Evolutionary conservation across 2,888 invertebrate genomes (phyloP).

Genomic region (Caradrina kadenii): DNA sequence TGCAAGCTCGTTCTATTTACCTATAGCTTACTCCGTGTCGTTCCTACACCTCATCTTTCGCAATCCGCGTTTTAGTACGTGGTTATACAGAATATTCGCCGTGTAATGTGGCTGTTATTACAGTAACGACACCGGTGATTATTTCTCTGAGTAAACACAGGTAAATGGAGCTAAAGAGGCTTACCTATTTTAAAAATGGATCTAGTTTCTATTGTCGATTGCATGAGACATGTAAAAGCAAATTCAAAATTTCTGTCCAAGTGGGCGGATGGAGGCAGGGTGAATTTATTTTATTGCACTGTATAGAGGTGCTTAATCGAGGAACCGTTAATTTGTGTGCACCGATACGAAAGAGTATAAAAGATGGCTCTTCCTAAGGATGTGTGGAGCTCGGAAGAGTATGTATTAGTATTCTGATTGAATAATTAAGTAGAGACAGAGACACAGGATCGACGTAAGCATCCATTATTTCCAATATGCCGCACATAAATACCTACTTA

Average conservation of each 20-base stretch:
- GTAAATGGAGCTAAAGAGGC: neutral
- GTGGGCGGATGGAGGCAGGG: conserved; percentile 64
- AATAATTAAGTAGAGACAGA: conserved; percentile 58
- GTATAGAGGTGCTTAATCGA: conserved; percentile 73
- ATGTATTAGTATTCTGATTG: conserved; percentile 52
- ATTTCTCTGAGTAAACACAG: conserved; percentile 2
- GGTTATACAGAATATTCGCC: conserved; percentile 7
- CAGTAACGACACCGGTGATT: neutral
- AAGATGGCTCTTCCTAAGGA: conserved; percentile 47
- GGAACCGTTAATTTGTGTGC: conserved; percentile 72
- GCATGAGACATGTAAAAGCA: conserved; percentile 25
- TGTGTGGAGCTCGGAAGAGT: conserved; percentile 42
- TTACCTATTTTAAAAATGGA: neutral
- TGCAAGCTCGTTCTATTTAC: conserved; percentile 50
- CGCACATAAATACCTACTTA: conserved; percentile 55
- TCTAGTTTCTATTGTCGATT: conserved; percentile 12
- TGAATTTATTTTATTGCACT: conserved; percentile 75
- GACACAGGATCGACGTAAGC: conserved; percentile 45
- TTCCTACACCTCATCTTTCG: conserved; percentile 36
- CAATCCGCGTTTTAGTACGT: conserved; percentile 21
- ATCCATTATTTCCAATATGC: conserved; percentile 57
- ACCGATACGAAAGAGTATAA: conserved; percentile 49
- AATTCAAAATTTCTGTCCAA: conserved; percentile 68
- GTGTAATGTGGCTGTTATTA: conserved; percentile 24
- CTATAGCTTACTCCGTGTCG: conserved; percentile 25